phyloP scores from a whole-genome alignment of 92 coral and sea anemone genomes.

The Palythoa heliodiscus region DNA sequence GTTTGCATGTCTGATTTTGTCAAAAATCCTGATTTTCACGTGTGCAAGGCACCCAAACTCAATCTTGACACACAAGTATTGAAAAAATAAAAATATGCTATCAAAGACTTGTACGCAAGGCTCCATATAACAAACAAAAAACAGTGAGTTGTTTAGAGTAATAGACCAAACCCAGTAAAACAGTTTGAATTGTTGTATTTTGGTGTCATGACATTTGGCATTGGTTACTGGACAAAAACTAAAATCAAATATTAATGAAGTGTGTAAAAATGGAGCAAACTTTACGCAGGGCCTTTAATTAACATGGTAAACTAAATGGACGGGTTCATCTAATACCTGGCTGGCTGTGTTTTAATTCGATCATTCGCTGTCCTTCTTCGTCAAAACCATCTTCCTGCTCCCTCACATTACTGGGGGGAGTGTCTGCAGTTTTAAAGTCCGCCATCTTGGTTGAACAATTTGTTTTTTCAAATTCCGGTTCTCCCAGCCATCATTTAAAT shows the following conservation, averaged over 20 bases:
- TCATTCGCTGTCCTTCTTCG: conserved; percentile 73
- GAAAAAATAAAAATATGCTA: conserved; percentile 1
- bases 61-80: background rate
- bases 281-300: conserved; percentile 17
- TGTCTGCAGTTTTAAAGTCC: conserved; percentile 48
- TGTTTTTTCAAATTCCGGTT: conserved; percentile 2
- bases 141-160: background rate
- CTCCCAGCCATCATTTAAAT: conserved; percentile 22
- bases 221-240: conserved; percentile 40
- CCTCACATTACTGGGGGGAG: conserved; percentile 33
- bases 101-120: conserved; percentile 18
- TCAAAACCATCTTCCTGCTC: conserved; percentile 56
- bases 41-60: background rate
- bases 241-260: conserved; percentile 47
- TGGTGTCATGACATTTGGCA: conserved; percentile 37
- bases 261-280: conserved; percentile 14
- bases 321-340: conserved; percentile 64
- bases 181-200: conserved; percentile 34
- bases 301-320: background rate
- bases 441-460: conserved; percentile 69
- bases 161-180: conserved; percentile 26
- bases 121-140: conserved; percentile 6
- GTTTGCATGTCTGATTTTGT: background rate
- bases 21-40: conserved; percentile 13
- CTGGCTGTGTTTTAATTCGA: conserved; percentile 78